These are phyloP conservation scores for Seladonia tumulorum DNA, from an alignment of 2,888 invertebrate species.

Conservation along the genomic window DNA sequence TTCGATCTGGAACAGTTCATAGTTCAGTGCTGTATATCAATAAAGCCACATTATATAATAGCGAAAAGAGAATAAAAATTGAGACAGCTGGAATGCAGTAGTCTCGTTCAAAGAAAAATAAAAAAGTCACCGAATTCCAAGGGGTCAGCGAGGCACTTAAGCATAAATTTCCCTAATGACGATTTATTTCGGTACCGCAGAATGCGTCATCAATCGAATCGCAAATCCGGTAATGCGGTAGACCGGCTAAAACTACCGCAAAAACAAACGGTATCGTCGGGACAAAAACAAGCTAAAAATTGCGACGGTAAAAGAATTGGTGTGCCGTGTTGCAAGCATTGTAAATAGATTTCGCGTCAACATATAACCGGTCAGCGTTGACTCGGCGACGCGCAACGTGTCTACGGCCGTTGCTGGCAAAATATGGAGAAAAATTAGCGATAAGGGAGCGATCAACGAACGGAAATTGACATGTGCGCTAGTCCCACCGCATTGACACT, in stretches of 20 bases:
- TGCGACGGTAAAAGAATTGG: neutral
- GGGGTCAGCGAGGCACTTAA: no score
- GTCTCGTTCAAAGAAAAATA: neutral
- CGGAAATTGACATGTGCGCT: conserved; percentile 12
- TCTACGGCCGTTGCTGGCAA: neutral
- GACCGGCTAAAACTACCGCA: neutral
- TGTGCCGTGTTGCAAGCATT: neutral
- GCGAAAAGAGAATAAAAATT: neutral
- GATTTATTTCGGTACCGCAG: neutral
- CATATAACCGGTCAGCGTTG: conserved; percentile 4
- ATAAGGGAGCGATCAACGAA: neutral
- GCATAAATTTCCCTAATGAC: neutral
- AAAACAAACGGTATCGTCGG: neutral
- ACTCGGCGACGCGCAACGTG: neutral
- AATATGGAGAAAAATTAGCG: neutral
- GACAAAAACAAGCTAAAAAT: neutral
- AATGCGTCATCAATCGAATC: neutral
- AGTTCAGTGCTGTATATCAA: neutral
- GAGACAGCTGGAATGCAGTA: neutral
- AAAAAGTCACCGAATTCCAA: neutral
- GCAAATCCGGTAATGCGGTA: neutral
- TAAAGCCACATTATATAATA: neutral
- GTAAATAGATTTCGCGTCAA: conserved; percentile 35
- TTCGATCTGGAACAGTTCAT: conserved; percentile 89
- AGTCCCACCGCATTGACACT: conserved; percentile 17